Conservation (phyloP, 2,797 vertebrate genomes). For the Siniperca obscura region DNA sequence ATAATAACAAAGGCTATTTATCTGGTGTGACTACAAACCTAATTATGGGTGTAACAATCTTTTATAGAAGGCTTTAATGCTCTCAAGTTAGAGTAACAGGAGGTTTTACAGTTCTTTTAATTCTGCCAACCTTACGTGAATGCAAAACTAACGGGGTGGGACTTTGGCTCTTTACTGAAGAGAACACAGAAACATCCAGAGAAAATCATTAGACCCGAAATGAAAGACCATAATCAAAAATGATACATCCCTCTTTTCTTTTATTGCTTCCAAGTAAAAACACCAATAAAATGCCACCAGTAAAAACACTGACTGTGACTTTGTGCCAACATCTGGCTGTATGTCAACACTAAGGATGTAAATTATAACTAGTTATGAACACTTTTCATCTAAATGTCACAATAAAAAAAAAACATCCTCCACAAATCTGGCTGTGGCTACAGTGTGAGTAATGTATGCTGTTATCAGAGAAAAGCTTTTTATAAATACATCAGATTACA, state of each 20-base stretch:
- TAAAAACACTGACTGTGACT: conserved; percentile 30
- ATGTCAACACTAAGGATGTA: conserved; percentile 27
- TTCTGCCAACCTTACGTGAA: background rate
- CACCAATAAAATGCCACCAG: conserved; percentile 16
- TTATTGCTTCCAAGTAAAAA: conserved; percentile 2
- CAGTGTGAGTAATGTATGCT: conserved; percentile 41
- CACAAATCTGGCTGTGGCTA: conserved; percentile 48
- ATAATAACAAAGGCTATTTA: conserved; percentile 8
- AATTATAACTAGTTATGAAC: conserved; percentile 37
- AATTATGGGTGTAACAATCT: conserved; percentile 7
- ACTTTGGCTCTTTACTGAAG: background rate
- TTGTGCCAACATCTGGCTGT: conserved; percentile 27
- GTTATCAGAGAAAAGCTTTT: conserved; percentile 50
- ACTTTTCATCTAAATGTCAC: conserved; percentile 57
- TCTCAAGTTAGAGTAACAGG: background rate
- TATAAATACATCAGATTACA: conserved; percentile 61
- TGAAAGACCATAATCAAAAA: conserved; percentile 17
- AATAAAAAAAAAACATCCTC: conserved; percentile 38
- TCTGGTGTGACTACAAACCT: background rate
- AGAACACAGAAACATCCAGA: conserved; percentile 30
- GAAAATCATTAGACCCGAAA: conserved; percentile 25
- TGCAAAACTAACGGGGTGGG: background rate
- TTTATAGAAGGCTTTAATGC: background rate
- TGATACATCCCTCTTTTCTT: background rate
- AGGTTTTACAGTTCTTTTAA: background rate